Base-by-base conservation (phyloP, 1,140 invertebrate species). In the Papilio glaucus region DNA sequence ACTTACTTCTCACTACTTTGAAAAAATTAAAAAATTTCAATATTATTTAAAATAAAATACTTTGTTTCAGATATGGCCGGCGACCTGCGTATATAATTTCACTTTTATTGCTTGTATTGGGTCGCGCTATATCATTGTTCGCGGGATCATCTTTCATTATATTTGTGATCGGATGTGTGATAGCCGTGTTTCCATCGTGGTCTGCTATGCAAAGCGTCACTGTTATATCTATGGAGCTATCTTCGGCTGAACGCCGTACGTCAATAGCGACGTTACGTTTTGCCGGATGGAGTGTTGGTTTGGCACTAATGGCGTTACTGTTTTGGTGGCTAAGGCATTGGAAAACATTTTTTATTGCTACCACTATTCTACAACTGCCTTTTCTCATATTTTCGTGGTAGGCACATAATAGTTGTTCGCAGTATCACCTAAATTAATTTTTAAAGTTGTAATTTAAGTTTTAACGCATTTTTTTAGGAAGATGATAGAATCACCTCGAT, bases 401-500 rank as follows among this genome's bases (percentile, higher is more conserved):
- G 21, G 67, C 71, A 77, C 37, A 33, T 53, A 60, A 33, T 10
- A 33, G 12, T 65, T 65, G 21, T 21, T 13, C 15, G 15, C 21
- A 65, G 39, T 38, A 24, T 39, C n/a, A n/a, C 21, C 39, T 24
- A 12, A 5, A n/a, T 12, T 24, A 0, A 18, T 2, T 21, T 49
- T 49, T 33, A 45, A 60, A 9, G 61, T 18, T 24, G n/a, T 39
- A 49, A 60, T 65, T n/a, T 63, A 33, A 69, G 15, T 33, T 75
- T 74, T 68, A 62, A 73, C 71, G 2, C n/a, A 73, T 61, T 83
- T 83, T n/a, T n/a, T 15, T 73, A 95, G 94, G 88, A 94, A 92
- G 75, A 88, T 94, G 72, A 94, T 95, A 71, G 95, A 95, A 90
- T 95, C 95, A 26, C 94, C 95, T 4, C 88, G 95, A 73, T 96